phyloP scores from a whole-genome alignment of 1,140 invertebrate genomes.

The Bombus impatiens region DNA sequence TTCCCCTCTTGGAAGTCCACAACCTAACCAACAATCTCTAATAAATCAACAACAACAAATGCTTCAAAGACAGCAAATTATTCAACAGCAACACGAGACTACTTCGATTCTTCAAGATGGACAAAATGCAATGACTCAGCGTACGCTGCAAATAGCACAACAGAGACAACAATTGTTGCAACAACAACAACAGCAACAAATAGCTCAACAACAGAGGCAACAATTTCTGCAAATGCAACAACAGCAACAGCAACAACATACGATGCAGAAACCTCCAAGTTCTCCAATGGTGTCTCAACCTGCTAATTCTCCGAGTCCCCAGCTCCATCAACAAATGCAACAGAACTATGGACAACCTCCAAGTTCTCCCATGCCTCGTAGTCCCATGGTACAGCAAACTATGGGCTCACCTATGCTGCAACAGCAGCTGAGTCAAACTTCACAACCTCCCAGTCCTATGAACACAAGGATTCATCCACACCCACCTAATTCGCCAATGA shows the following conservation, averaged over 20 bases:
- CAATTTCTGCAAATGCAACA: slow-evolving; percentile 82
- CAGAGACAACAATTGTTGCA: slow-evolving; percentile 82
- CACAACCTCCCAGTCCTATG: slow-evolving; percentile 81
- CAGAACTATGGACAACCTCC: slow-evolving; percentile 84
- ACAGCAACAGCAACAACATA: slow-evolving; percentile 72
- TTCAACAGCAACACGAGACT: slow-evolving; percentile 82
- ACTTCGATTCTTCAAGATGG: slow-evolving; percentile 71
- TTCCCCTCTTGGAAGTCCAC: slow-evolving; percentile 78
- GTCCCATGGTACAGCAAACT: slow-evolving; percentile 84
- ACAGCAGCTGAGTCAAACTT: slow-evolving; percentile 80
- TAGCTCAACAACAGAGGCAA: slow-evolving; percentile 72
- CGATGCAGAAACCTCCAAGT: slow-evolving; percentile 80
- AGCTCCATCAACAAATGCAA: slow-evolving; percentile 83
- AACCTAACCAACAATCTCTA: slow-evolving; percentile 74
- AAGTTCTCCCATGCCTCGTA: slow-evolving; percentile 86
- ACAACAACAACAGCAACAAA: slow-evolving; percentile 81
- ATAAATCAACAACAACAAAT: slow-evolving; percentile 82
- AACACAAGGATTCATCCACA: slow-evolving; percentile 75
- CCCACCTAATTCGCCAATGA: slow-evolving; percentile 80
- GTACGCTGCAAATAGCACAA: slow-evolving; percentile 76
- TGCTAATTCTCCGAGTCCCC: slow-evolving; percentile 83
- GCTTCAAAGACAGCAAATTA: slow-evolving; percentile 78
- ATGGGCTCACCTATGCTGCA: slow-evolving; percentile 84
- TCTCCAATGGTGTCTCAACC: slow-evolving; percentile 84
- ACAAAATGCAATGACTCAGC: slow-evolving; percentile 79